A percentile compares a stretch with the other conserved stretches of the same genome.
phyloP scores from a whole-genome alignment of 2,888 invertebrate genomes.

The Tipula unca region DNA sequence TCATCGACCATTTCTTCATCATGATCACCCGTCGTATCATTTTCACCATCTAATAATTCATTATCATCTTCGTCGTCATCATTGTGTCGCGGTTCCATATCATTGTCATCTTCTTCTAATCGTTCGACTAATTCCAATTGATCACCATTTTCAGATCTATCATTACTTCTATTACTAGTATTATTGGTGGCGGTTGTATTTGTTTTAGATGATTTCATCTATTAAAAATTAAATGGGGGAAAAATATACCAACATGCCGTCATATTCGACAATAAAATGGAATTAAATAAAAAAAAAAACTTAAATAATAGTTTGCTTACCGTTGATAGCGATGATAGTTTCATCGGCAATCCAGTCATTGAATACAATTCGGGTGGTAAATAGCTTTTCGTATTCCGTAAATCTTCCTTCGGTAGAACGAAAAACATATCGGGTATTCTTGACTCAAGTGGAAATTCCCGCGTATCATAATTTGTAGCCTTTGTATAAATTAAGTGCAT shows the following conservation, averaged over 20 bases:
- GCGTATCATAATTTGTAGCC: conserved; percentile 78
- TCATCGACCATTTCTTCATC: conserved; percentile 14
- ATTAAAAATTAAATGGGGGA: too few relatives aligned
- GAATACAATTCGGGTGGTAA: conserved; percentile 58
- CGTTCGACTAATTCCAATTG: not conserved
- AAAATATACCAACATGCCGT: too few relatives aligned
- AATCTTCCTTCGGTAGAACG: conserved; percentile 60
- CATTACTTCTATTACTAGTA: not conserved
- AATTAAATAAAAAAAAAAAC: too few relatives aligned
- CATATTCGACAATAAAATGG: not conserved
- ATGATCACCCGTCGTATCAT: not conserved
- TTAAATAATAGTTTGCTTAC: not conserved
- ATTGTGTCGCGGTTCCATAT: not conserved
- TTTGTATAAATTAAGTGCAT: conserved; percentile 84
- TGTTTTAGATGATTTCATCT: not conserved
- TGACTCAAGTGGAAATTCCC: conserved; percentile 79
- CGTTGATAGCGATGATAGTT: not conserved
- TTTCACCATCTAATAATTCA: not conserved
- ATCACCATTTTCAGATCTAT: conserved; percentile 17
- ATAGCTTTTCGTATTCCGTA: conserved; percentile 69
- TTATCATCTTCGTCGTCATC: not conserved
- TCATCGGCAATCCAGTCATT: not conserved
- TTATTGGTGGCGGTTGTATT: not conserved
- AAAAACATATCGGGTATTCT: conserved; percentile 88
- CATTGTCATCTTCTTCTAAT: conserved; percentile 16